phyloP scores from a whole-genome alignment of 2,113 vertebrate genomes.

The Nymphicus hollandicus region DNA sequence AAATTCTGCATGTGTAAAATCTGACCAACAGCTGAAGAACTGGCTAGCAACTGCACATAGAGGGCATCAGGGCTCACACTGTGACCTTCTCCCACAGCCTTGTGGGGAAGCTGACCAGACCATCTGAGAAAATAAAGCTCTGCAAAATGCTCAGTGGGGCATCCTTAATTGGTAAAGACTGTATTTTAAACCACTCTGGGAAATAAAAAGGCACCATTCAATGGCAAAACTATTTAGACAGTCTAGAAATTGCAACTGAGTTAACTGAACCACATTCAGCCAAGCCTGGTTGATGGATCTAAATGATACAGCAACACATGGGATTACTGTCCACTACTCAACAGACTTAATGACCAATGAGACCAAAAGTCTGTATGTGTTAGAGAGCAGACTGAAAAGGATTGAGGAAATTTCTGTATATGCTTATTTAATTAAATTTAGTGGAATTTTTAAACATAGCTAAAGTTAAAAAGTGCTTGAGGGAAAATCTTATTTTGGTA shows the following conservation, averaged over 20 bases:
- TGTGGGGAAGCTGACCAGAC: not conserved
- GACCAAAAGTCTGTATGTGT: not conserved
- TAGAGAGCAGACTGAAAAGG: not conserved
- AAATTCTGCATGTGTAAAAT: not conserved
- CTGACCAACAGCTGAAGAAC: not conserved
- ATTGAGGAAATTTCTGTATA: not conserved
- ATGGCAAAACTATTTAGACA: not conserved
- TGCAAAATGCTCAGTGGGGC: not conserved
- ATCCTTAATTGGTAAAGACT: not conserved
- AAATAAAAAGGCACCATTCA: slow-evolving; percentile 15
- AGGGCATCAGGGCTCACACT: not conserved
- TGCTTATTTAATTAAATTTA: not conserved
- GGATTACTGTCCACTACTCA: not conserved
- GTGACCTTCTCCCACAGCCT: slow-evolving; percentile 5
- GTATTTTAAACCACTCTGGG: not conserved
- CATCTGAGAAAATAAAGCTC: slow-evolving; percentile 45
- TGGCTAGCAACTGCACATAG: not conserved
- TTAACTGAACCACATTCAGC: slow-evolving; percentile 8
- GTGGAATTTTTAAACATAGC: not conserved
- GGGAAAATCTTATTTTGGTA: not conserved
- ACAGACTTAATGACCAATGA: not conserved
- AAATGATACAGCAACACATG: not conserved
- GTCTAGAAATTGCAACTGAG: not conserved
- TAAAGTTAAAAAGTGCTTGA: not conserved
- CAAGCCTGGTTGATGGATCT: not conserved